phyloP scores from a whole-genome alignment of 2,888 invertebrate genomes.

The Anthophora plumipes region DNA sequence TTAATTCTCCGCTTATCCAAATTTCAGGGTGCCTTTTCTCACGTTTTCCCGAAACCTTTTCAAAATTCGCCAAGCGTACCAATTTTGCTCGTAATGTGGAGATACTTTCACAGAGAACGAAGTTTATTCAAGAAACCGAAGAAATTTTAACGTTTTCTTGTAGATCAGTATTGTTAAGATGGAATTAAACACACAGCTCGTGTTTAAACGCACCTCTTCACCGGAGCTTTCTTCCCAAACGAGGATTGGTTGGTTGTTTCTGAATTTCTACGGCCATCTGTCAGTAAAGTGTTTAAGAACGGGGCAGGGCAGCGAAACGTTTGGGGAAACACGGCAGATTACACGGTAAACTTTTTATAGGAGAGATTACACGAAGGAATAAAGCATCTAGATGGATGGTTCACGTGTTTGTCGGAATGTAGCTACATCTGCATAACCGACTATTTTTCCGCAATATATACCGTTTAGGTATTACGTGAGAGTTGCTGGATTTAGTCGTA shows the following conservation, averaged over 20 bases:
- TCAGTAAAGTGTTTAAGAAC: constrained; percentile 55
- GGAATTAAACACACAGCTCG: no score
- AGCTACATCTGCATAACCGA: constrained; percentile 4
- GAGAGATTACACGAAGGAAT: constrained; percentile 56
- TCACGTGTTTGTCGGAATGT: constrained; percentile 45
- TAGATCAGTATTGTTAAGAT: no score
- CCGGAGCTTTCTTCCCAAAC: no score
- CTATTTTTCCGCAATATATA: constrained; percentile 24
- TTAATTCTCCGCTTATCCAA: no score
- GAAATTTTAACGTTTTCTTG: no score
- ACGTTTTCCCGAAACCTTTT: no score
- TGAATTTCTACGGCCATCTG: constrained; percentile 60
- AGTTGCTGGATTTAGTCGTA: constrained; percentile 34
- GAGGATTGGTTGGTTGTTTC: constrained; percentile 57
- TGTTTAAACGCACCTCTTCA: no score
- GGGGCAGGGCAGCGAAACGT: constrained; percentile 40
- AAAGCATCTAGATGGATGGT: constrained; percentile 52
- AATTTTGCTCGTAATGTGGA: no score
- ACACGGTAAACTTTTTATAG: constrained; percentile 61
- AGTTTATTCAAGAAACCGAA: no score
- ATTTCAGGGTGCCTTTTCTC: no score
- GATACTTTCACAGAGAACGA: no score
- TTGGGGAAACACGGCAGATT: constrained; percentile 53
- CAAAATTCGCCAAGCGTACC: no score
- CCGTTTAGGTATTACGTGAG: constrained; percentile 26